phyloP scores from a whole-genome alignment of 92 coral and sea anemone genomes.

The Virgularia gustaviana region DNA sequence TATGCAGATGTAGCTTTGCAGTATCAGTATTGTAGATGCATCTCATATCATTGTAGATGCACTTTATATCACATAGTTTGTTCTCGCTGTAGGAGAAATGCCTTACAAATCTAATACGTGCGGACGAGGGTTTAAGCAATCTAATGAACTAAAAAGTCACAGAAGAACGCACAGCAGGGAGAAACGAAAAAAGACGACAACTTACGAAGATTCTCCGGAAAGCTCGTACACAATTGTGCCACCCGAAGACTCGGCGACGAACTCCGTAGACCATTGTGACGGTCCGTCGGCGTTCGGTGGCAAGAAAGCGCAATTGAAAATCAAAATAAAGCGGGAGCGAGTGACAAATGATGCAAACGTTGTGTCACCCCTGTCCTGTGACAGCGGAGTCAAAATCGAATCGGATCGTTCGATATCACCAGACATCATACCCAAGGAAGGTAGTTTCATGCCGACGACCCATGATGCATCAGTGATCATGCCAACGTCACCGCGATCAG shows the following conservation, averaged over 20 bases:
- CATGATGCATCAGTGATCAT: too few species aligned
- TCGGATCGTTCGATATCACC: background rate
- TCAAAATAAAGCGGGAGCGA: slow-evolving; percentile 16
- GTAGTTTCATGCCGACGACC: background rate
- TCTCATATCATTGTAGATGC: background rate
- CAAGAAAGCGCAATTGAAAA: background rate
- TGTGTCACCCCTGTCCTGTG: background rate
- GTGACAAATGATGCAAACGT: background rate
- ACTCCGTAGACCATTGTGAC: background rate
- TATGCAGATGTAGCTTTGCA: background rate
- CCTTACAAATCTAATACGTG: slow-evolving; percentile 90
- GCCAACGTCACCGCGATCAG: too few species aligned
- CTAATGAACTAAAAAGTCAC: slow-evolving; percentile 95
- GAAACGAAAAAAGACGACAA: background rate
- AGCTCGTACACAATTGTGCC: slow-evolving; percentile 2
- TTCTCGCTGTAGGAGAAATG: slow-evolving; percentile 68
- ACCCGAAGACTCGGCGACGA: slow-evolving; percentile 4
- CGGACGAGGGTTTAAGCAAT: slow-evolving; percentile 92
- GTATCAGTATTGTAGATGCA: background rate
- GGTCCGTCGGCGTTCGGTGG: background rate
- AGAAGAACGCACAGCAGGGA: slow-evolving; percentile 66
- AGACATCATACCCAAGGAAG: background rate
- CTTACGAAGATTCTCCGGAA: background rate
- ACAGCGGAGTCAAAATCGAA: background rate
- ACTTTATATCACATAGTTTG: background rate